Percentiles rank a stretch among this genome's conserved stretches.
Evolutionary conservation across 1,140 invertebrate species (phyloP).

Genomic region (Drosophila melanica): DNA sequence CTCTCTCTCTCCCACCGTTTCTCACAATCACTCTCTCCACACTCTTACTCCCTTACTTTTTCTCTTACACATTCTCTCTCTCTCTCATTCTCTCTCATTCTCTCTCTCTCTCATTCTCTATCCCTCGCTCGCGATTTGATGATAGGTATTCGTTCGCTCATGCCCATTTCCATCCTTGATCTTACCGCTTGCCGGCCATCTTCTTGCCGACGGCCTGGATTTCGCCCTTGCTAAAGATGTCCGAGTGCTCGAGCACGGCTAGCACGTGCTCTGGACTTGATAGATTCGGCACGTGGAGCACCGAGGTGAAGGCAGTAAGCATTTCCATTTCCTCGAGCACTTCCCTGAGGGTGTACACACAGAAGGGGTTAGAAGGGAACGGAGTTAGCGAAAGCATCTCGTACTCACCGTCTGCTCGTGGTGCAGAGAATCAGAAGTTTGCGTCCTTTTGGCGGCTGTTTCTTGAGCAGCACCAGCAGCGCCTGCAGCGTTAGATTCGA

Average conservation of each 20-base stretch:
- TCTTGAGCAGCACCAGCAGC: slow-evolving; percentile 96
- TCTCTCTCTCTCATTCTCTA: too few relatives aligned
- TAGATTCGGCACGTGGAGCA: slow-evolving; percentile 96
- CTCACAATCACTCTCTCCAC: too few relatives aligned
- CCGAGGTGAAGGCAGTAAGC: slow-evolving; percentile 94
- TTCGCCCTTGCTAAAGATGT: slow-evolving; percentile 92
- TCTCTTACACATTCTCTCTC: too few relatives aligned
- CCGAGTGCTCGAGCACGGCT: slow-evolving; percentile 92
- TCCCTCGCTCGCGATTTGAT: too few relatives aligned
- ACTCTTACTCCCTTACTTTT: too few relatives aligned
- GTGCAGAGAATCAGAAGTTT: slow-evolving; percentile 97
- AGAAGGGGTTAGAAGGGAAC: neutral
- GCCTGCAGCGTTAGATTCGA: slow-evolving; percentile 98
- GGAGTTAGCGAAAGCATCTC: neutral
- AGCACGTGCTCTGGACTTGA: slow-evolving; percentile 93
- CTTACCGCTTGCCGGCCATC: slow-evolving; percentile 90
- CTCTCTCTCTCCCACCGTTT: too few relatives aligned
- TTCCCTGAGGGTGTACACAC: slow-evolving; percentile 86
- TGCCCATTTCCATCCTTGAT: too few relatives aligned
- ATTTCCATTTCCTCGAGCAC: slow-evolving; percentile 98
- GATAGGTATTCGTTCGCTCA: too few relatives aligned
- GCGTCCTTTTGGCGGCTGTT: slow-evolving; percentile 95
- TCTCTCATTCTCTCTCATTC: too few relatives aligned
- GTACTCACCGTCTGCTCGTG: slow-evolving; percentile 91
- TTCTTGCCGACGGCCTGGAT: slow-evolving; percentile 90